Base-by-base conservation (phyloP, 2,797 vertebrate species). In the Neopelma chrysocephalum region DNA sequence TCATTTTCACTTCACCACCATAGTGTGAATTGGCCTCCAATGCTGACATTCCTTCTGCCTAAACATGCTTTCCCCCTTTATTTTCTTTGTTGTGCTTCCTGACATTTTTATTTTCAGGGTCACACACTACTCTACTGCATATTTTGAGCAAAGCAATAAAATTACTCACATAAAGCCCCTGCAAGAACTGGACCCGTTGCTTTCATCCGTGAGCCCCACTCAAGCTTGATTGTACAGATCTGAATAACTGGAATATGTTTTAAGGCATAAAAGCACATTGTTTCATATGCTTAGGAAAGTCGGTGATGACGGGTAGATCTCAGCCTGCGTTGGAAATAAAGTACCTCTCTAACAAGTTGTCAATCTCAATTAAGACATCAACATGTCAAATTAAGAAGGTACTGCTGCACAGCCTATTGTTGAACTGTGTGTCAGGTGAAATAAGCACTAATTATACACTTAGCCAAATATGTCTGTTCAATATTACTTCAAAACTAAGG, bases 311-410 rank as follows among this genome's bases (percentile, higher is more conserved):
- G 87, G 91, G 82, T 83, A 95, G 80, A 95, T 93, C 86, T 93
- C 86, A 97, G 96, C 66, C 96, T 90, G 95, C 3, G 0, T 26
- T 88, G 89, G 95, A 96, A 96, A 96, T 69, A 82, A 14, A 95
- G 82, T 90, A 96, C 97, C 96, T 97, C 90, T 93, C 95, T 97
- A 98, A 97, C 96, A 97, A 97, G 90, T 97, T 97, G 98, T 98
- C 98, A 97, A 95, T 98, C 97, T 97, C 97, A 97, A 98, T 98
- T 98, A 98, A 98, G 98, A 97, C 91, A 94, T 97, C 97, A 97
- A 91, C 69, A 54, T 95, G 96, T 98, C 96, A 92, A 95, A 97
- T 96, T 96, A 98, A 90, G 95, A 97, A 98, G 98, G 97, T 98
- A 96, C 91, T 87, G 95, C 96, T 93, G 95, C 94, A 96, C 94